Evolutionary conservation across 2,888 invertebrate genomes (phyloP), one percentile per base, ranked within the genome.

Genomic region (Omphaloscelis lunosa): DNA sequence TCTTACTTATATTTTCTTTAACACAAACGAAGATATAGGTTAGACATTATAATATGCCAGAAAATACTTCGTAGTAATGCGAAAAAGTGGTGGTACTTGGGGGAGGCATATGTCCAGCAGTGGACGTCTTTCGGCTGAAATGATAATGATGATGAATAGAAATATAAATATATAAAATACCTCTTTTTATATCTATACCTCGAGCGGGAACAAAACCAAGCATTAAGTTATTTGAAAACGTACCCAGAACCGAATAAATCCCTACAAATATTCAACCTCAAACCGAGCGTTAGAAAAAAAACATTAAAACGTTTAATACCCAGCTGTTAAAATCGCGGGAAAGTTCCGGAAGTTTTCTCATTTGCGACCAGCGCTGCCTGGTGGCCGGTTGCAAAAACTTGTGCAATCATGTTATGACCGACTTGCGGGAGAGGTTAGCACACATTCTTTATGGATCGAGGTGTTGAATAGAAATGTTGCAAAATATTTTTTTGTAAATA

Each of bases 271-370:
- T 5, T 5, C 5, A 71, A 41, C 20, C 6, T 15, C 48, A 51
- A 34, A 34, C 12, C 17, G 4, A 66, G 1, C 56, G n/a, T 68
- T 79, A 74, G 63, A 76, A 76, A 74, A 75, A 83, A 68, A 74
- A 65, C 68, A 45, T 71, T 34, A 69, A 80, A 83, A 53, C 68
- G 45, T 74, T 83, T 80, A 72, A 69, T 72, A 66, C 65, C 74
- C 77, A 83, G 77, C 81, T 84, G 82, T 75, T 80, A 83, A 82
- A 80, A 77, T 78, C 77, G 69, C 71, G 76, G 70, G 59, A 80
- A 82, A 80, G 88, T 84, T 79, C 23, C 20, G 41, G 69, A 89
- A 89, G 88, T 89, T 89, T 89, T 89, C 88, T 89, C 88, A 89
- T 89, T 89, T 89, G 82, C 84, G 78, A 79, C 79, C 75, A 81